These are phyloP conservation scores for Drosophila littoralis DNA, from an alignment of 1,140 invertebrate genomes.

Conservation along the genomic window DNA sequence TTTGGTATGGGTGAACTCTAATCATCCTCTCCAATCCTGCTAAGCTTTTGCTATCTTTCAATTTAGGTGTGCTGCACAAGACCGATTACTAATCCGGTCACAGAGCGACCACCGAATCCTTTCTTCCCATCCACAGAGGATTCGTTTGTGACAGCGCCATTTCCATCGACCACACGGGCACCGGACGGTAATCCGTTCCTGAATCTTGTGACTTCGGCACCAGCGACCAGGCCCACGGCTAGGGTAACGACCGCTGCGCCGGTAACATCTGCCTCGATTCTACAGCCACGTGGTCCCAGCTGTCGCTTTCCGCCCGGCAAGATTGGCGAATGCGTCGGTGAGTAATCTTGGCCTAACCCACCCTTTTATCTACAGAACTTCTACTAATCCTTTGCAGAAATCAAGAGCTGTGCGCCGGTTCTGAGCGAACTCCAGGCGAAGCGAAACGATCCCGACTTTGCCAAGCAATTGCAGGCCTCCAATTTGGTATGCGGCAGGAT, in stretches of 20 bases:
- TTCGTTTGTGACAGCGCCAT: constrained; percentile 40
- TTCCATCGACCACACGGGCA: not conserved
- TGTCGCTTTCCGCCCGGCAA: constrained; percentile 65
- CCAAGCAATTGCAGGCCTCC: constrained; percentile 60
- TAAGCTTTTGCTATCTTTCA: constrained; percentile 29
- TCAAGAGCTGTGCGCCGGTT: constrained; percentile 59
- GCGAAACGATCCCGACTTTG: constrained; percentile 57
- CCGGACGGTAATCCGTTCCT: constrained; percentile 53
- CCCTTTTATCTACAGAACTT: not conserved
- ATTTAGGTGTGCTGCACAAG: constrained; percentile 52
- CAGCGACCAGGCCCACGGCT: constrained; percentile 15
- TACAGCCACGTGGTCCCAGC: constrained; percentile 36
- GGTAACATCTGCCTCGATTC: constrained; percentile 26
- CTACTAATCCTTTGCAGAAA: constrained; percentile 31
- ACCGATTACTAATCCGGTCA: constrained; percentile 56
- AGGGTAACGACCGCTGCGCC: constrained; percentile 40
- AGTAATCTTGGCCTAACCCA: constrained; percentile 16
- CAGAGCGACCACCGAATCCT: constrained; percentile 57
- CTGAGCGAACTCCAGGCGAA: constrained; percentile 48
- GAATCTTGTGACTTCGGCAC: not conserved
- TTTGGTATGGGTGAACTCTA: constrained; percentile 56
- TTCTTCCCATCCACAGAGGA: constrained; percentile 53
- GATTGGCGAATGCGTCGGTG: constrained; percentile 65
- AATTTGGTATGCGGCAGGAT: constrained; percentile 58
- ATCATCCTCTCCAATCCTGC: constrained; percentile 5